Conservation (phyloP, 2,113 vertebrate genomes). For the Hippocampus guttulatus region DNA sequence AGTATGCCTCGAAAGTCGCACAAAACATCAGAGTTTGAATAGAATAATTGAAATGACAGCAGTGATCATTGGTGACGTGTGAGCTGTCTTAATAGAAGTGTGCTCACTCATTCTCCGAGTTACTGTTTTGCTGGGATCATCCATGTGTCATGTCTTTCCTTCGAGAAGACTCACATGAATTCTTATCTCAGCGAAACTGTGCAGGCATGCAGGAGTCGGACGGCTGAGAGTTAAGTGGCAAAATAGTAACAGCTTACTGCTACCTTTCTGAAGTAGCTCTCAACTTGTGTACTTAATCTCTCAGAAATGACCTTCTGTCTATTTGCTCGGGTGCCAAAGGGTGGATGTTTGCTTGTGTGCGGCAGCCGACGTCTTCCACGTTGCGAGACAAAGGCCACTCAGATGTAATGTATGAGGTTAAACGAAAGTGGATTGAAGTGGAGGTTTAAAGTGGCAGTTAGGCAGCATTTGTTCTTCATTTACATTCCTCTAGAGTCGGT, state of each 20-base stretch:
- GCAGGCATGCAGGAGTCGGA: conserved; percentile 5
- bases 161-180: not conserved
- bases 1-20: too few species aligned
- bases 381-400: conserved; percentile 40
- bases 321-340: conserved; percentile 50
- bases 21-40: not conserved
- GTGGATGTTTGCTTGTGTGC: conserved; percentile 36
- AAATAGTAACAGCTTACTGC: conserved; percentile 22
- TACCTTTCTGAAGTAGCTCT: conserved; percentile 47
- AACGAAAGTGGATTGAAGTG: conserved; percentile 16
- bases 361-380: conserved; percentile 36
- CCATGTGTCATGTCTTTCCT: not conserved
- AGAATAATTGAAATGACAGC: not conserved
- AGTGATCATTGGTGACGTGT: not conserved
- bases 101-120: not conserved
- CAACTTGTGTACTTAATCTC: conserved; percentile 41
- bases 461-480: not conserved
- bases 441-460: not conserved
- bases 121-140: not conserved
- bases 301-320: conserved; percentile 47
- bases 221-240: conserved; percentile 18
- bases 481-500: not conserved
- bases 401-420: conserved; percentile 43
- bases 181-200: conserved; percentile 9
- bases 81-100: not conserved